phyloP scores from a whole-genome alignment of 2,113 vertebrate genomes.

The Larimichthys crocea region DNA sequence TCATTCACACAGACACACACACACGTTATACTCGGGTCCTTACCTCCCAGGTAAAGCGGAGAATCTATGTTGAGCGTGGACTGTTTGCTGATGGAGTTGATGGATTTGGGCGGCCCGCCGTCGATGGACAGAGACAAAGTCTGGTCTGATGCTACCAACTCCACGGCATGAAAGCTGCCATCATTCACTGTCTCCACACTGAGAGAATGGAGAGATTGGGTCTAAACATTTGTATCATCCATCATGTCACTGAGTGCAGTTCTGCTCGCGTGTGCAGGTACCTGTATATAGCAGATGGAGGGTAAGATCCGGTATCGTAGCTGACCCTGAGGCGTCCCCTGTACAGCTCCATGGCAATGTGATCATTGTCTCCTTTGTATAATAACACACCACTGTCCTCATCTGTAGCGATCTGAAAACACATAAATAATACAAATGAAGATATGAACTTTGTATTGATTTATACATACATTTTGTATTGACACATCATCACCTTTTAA shows the following conservation, averaged over 20 bases:
- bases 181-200: slow-evolving; percentile 99
- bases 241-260: slow-evolving; percentile 12
- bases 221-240: slow-evolving; percentile 16
- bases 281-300: slow-evolving; percentile 98
- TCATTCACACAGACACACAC: not conserved
- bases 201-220: slow-evolving; percentile 13
- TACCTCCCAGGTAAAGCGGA: slow-evolving; percentile 96
- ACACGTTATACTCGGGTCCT: slow-evolving; percentile 52
- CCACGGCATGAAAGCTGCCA: slow-evolving; percentile 95
- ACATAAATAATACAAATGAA: not conserved
- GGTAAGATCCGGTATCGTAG: slow-evolving; percentile 94
- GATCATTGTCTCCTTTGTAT: slow-evolving; percentile 95
- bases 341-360: slow-evolving; percentile 95
- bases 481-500: too few species aligned
- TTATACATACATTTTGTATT: too few species aligned
- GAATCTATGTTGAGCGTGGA: slow-evolving; percentile 92
- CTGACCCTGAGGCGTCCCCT: slow-evolving; percentile 96
- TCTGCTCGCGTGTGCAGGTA: slow-evolving; percentile 56
- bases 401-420: slow-evolving; percentile 93
- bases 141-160: slow-evolving; percentile 92
- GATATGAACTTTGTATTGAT: not conserved
- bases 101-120: slow-evolving; percentile 94
- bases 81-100: slow-evolving; percentile 93
- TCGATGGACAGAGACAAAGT: slow-evolving; percentile 94
- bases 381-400: slow-evolving; percentile 96